phyloP scores from a whole-genome alignment of 2,113 vertebrate genomes.

The Planiliza haematocheilus region DNA sequence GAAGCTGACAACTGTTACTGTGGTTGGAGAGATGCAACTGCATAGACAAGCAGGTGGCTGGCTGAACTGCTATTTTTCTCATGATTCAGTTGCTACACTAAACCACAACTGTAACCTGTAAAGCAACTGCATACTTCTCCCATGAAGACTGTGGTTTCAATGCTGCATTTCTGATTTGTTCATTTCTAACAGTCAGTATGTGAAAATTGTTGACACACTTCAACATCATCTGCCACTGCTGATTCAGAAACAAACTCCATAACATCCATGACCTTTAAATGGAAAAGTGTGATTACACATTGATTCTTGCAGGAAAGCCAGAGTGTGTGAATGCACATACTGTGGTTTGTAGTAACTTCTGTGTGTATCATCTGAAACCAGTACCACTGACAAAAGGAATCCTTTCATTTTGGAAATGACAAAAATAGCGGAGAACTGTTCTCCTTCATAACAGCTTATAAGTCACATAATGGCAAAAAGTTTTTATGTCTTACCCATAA shows the following conservation, averaged over 20 bases:
- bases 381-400: neutral
- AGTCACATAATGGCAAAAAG: too few relatives aligned
- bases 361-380: neutral
- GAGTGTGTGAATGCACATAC: neutral
- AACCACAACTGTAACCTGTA: conserved; percentile 1
- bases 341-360: neutral
- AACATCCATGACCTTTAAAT: neutral
- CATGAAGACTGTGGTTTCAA: neutral
- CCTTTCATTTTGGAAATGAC: neutral
- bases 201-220: neutral
- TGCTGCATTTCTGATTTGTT: neutral
- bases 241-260: neutral
- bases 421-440: neutral
- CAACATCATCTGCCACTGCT: neutral
- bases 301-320: neutral
- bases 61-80: neutral
- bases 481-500: conserved; percentile 69
- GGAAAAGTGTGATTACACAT: neutral
- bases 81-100: conserved; percentile 9
- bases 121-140: neutral
- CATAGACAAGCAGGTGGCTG: neutral
- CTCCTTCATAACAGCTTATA: neutral
- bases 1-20: conserved; percentile 16
- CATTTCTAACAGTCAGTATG: neutral
- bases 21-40: conserved; percentile 6